Conservation (phyloP, 2,113 vertebrate species). For the Pteruthius melanotis region DNA sequence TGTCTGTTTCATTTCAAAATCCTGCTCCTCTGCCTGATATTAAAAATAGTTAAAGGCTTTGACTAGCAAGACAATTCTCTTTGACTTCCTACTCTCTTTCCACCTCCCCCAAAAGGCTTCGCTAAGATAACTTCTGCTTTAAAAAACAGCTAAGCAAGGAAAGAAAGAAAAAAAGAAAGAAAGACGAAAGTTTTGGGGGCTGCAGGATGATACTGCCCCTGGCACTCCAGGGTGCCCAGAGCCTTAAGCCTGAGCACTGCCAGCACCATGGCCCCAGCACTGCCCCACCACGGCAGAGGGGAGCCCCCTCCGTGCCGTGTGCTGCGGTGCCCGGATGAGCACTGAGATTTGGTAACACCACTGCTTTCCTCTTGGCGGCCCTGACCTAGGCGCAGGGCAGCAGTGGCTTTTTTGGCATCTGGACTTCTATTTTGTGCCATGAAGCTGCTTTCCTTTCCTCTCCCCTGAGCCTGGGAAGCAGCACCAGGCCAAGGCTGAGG, state of each 20-base stretch:
- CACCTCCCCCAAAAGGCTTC: slow-evolving; percentile 45
- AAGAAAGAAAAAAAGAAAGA: background rate
- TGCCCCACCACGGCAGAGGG: rapidly evolving
- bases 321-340: rapidly evolving
- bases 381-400: background rate
- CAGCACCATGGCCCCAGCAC: too few species aligned
- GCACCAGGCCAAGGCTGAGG: background rate
- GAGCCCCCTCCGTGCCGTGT: rapidly evolving
- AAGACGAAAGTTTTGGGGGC: background rate
- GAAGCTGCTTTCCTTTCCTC: background rate
- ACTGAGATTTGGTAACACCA: rapidly evolving
- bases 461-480: rapidly evolving
- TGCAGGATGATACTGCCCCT: background rate
- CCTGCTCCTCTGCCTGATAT: slow-evolving; percentile 69
- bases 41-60: slow-evolving; percentile 74
- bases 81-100: slow-evolving; percentile 62
- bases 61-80: slow-evolving; percentile 67
- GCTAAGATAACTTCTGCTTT: slow-evolving; percentile 34
- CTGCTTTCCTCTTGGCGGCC: background rate
- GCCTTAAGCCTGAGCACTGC: background rate
- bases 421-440: rapidly evolving
- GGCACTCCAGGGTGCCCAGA: background rate
- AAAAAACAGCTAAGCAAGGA: slow-evolving; percentile 3
- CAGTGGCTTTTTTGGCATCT: background rate
- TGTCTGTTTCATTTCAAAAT: slow-evolving; percentile 72